Evolutionary conservation across 2,113 vertebrate genomes (phyloP), one percentile per base, ranked within the genome.

Genomic region (Pitta sordida): DNA sequence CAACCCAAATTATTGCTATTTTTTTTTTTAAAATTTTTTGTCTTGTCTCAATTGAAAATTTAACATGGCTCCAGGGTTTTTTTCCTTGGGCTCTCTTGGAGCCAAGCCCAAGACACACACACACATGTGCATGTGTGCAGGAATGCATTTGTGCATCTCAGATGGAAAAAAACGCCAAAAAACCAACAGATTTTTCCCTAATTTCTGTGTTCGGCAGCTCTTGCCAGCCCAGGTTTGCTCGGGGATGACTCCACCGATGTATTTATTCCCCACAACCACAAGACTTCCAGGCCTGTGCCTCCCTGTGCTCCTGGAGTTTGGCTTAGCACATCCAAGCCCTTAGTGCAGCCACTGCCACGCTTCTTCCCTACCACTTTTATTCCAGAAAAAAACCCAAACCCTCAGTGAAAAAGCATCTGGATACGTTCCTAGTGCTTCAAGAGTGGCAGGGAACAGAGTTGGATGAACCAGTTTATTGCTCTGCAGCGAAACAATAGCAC

Each of bases 161-260:
- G 19, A n/a, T 30, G 15, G 2, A 3, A n/a, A 58, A 18, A 32
- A 36, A n/a, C 34, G 6, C 43, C n/a, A n/a, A n/a, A n/a, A n/a
- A 46, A 3, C 13, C 23, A 32, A 6, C 26, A 5, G 3, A 17
- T 55, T 93, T 82, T 56, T 7, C 73, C 81, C n/a, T 17, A 13
- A 71, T 73, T 92, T 48, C 12, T 5, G 0, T 16, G 13, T 56
- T 91, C 15, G 15, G 62, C 63, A 46, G 44, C 2, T 5, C 39
- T 64, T 59, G 32, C 91, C 13, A 15, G 36, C 7, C 30, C 29
- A 26, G 32, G 22, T 78, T 83, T 51, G 39, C 48, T 79, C 53
- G 13, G 44, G 10, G 69, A 13, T 51, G 78, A 7, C 8, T 70
- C 39, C 51, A 2, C 5, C 0, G 0, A 6, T 52, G n/a, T 10